Percentiles rank a stretch among this genome's conserved stretches.
phyloP scores from a whole-genome alignment of 2,888 invertebrate genomes.

The Minunthozetes semirufus region DNA sequence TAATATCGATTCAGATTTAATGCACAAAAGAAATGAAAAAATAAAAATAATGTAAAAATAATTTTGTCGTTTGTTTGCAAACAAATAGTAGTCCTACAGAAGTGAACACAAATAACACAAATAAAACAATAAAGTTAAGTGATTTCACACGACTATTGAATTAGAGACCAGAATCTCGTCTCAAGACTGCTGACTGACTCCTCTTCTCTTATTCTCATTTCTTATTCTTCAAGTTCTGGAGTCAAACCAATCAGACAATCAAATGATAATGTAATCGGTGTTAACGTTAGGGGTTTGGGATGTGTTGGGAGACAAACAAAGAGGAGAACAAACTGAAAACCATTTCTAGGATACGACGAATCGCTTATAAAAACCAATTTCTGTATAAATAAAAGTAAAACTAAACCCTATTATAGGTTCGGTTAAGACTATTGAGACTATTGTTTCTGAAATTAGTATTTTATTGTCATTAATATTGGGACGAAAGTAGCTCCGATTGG shows the following conservation, averaged over 20 bases:
- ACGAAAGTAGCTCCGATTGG: neutral
- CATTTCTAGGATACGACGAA: neutral
- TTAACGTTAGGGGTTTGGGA: neutral
- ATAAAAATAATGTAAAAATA: neutral
- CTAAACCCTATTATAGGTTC: neutral
- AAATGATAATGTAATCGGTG: constrained; percentile 9
- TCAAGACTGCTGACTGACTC: neutral
- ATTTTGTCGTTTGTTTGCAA: neutral
- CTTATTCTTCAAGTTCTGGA: no score
- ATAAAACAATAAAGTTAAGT: neutral
- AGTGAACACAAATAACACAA: neutral
- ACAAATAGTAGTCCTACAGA: neutral
- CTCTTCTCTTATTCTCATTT: no score
- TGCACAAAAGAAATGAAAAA: neutral
- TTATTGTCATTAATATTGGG: neutral
- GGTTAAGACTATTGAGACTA: neutral
- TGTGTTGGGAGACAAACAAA: neutral
- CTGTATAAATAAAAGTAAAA: neutral
- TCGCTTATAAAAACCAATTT: neutral
- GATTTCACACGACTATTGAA: constrained; percentile 6
- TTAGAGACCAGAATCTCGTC: neutral
- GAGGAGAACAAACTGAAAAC: neutral
- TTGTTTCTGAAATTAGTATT: neutral
- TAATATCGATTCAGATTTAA: neutral
- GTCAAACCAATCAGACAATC: neutral